These are phyloP conservation scores for Leguminivora glycinivorella DNA, from an alignment of 1,140 invertebrate genomes.

Conservation along the genomic window DNA sequence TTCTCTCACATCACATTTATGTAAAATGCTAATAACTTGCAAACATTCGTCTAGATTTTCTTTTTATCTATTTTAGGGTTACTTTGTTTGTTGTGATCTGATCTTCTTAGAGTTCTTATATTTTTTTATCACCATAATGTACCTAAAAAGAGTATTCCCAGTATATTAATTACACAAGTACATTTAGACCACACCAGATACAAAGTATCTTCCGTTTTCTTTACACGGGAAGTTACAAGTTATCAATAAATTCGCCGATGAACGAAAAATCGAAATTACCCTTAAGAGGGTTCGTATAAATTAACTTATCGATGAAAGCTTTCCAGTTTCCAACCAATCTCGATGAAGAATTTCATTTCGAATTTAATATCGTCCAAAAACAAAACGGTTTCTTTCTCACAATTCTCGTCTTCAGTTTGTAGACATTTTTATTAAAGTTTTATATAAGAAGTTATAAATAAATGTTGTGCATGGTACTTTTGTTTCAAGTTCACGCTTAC, in stretches of 20 bases:
- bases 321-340: not conserved
- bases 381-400: conserved; percentile 8
- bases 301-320: not conserved
- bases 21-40: too few species aligned
- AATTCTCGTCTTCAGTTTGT: not conserved
- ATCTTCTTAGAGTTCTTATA: too few species aligned
- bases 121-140: too few species aligned
- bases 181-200: too few species aligned
- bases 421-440: not conserved
- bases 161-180: too few species aligned
- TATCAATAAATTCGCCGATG: not conserved
- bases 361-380: conserved; percentile 10
- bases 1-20: too few species aligned
- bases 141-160: too few species aligned
- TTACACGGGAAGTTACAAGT: not conserved
- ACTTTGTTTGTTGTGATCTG: too few species aligned
- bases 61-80: too few species aligned
- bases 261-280: not conserved
- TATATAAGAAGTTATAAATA: conserved; percentile 5
- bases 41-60: too few species aligned
- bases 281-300: not conserved
- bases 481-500: conserved; percentile 18
- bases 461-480: not conserved
- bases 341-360: conserved; percentile 11
- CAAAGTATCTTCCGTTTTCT: too few species aligned